These are phyloP conservation scores for Oopsacas minuta DNA, from an alignment of 37 sponge, comb jelly and placozoan genomes.

Conservation along the genomic window DNA sequence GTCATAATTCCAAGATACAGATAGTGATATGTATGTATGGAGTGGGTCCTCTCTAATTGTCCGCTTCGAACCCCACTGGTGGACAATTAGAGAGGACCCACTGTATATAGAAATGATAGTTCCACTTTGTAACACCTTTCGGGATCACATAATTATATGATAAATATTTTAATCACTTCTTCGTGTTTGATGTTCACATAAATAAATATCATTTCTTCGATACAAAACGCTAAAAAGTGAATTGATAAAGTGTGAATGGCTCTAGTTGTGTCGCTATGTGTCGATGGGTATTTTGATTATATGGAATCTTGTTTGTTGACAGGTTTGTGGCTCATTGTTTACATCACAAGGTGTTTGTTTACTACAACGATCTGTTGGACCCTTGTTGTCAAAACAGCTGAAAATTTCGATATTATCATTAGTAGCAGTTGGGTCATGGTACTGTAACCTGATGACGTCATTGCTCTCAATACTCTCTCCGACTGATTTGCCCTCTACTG, in stretches of 20 bases:
- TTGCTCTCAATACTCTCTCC: neutral
- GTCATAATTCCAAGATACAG: too few species aligned
- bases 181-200: too few species aligned
- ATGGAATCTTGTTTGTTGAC: neutral
- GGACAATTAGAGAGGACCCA: too few species aligned
- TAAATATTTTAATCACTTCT: too few species aligned
- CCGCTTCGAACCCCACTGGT: too few species aligned
- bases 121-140: too few species aligned
- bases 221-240: neutral
- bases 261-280: too few species aligned
- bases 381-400: neutral
- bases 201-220: neutral
- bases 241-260: neutral
- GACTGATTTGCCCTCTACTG: neutral
- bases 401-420: neutral
- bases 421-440: neutral
- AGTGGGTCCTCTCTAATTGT: too few species aligned
- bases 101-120: too few species aligned
- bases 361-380: neutral
- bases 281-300: neutral
- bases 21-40: too few species aligned
- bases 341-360: neutral
- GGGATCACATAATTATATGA: too few species aligned
- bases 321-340: neutral
- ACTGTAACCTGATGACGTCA: neutral